Percentiles rank a stretch among this genome's conserved stretches.
phyloP scores from a whole-genome alignment of 2,888 invertebrate species.

The Tuberolachnus salignus region DNA sequence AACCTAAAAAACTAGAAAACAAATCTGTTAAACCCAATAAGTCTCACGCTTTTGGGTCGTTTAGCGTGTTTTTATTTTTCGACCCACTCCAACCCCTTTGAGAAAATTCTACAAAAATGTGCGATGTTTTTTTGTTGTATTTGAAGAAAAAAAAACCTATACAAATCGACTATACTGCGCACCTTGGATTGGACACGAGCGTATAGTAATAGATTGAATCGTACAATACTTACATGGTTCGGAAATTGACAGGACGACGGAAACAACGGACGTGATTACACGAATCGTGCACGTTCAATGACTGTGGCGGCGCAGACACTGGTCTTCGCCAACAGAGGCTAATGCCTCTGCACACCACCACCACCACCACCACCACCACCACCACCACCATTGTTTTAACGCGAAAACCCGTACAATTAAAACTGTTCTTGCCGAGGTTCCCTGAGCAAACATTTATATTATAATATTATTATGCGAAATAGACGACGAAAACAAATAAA shows the following conservation, averaged over 20 bases:
- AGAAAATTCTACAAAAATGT: too few relatives aligned
- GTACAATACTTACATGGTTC: background rate
- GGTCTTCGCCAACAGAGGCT: slow-evolving; percentile 13
- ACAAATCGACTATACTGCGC: too few relatives aligned
- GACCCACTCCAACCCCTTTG: too few relatives aligned
- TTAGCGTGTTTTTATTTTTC: too few relatives aligned
- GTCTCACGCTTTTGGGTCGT: too few relatives aligned
- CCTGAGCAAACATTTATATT: background rate
- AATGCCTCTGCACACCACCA: slow-evolving; percentile 8
- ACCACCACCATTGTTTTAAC: background rate
- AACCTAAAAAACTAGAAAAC: too few relatives aligned
- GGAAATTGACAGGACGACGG: background rate
- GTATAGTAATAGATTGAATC: too few relatives aligned
- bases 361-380: background rate
- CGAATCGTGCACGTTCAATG: background rate
- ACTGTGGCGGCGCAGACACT: slow-evolving; percentile 2
- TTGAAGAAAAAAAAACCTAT: too few relatives aligned
- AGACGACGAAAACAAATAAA: background rate
- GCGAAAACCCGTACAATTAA: background rate
- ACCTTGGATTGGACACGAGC: too few relatives aligned
- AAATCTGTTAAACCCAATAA: too few relatives aligned
- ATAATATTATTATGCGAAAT: background rate
- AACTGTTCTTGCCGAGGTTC: background rate
- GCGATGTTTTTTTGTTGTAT: too few relatives aligned
- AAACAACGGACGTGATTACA: background rate